Base-by-base conservation (phyloP, 2,113 vertebrate genomes). In the Aphyosemion australe region DNA sequence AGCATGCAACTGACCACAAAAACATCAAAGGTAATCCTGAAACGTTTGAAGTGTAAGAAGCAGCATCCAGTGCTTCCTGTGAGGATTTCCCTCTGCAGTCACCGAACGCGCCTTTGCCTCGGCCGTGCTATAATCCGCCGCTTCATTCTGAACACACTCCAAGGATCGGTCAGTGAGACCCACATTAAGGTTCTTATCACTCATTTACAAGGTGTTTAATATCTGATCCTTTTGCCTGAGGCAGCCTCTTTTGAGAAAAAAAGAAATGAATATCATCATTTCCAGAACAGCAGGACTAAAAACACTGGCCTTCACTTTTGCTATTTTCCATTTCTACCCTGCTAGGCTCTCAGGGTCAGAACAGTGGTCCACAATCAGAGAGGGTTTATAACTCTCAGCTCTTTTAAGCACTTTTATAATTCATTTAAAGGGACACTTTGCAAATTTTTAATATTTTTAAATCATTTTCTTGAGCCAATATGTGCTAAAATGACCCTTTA, bases 21-120 rank as follows among this genome's bases (percentile, higher is more conserved):
- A 71, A 50, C 76, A 74, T 82, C 76, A 82, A 76, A 79, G 62
- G 60, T 50, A 49, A 63, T 20, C 15, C 34, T 2, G 26, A 54
- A 31, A n/a, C 26, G 63, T 82, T 77, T 82, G 66, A 79, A 79
- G 83, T 71, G 34, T 16, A 55, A 72, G 65, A 68, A 73, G 69
- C 52, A 16, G 59, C 42, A 69, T 62, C 60, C 47, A 58, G 52
- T 7, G 12, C 57, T 53, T 54, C 72, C 60, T 56, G 15, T 6
- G 7, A 62, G 54, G 51, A n/a, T 75, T 52, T 74, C 51, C 42
- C 64, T 51, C 20, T n/a, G 49, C 26, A 57, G 42, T 10, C 61
- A 62, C 46, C 47, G 53, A 34, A 62, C 61, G 3, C 31, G n/a
- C 47, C 31, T 49, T 10, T 14, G 42, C 32, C 10, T 26, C 11